phyloP scores from a whole-genome alignment of 2,888 invertebrate genomes.

The Bursaphelenchus okinawaensis region DNA sequence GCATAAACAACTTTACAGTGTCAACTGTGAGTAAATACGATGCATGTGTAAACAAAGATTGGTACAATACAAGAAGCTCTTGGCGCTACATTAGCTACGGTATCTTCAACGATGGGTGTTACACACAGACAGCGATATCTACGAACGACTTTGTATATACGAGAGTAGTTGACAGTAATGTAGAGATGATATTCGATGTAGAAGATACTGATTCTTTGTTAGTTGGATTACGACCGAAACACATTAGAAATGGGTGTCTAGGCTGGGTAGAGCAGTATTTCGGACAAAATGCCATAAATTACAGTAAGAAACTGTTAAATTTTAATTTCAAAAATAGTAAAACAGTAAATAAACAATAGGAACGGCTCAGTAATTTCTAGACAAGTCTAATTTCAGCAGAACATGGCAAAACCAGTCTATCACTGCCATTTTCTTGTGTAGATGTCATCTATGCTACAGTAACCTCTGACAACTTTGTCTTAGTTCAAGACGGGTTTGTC shows the following conservation, averaged over 20 bases:
- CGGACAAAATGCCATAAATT: background rate
- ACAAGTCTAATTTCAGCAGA: no score
- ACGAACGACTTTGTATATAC: conserved; percentile 7
- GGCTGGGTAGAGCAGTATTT: conserved; percentile 30
- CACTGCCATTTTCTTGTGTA: background rate
- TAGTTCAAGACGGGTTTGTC: conserved; percentile 4
- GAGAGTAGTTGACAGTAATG: conserved; percentile 25
- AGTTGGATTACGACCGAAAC: conserved; percentile 45
- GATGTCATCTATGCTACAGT: conserved; percentile 1
- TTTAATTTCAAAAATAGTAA: no score
- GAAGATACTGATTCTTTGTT: conserved; percentile 37
- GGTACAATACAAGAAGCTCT: conserved; percentile 8
- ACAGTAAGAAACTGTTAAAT: background rate
- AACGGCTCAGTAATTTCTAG: background rate
- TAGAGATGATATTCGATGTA: conserved; percentile 49
- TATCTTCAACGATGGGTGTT: conserved; percentile 45
- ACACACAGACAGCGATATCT: conserved; percentile 17
- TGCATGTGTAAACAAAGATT: conserved; percentile 23
- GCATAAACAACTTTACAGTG: background rate
- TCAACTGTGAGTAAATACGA: background rate
- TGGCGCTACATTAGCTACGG: conserved; percentile 29
- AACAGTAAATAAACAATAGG: no score
- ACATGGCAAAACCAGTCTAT: no score
- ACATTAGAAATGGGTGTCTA: conserved; percentile 41
- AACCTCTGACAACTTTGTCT: background rate